Percentiles rank a stretch among this genome's conserved stretches.
Evolutionary conservation across 2,888 invertebrate genomes (phyloP).

Genomic region (Terebella lapidaria): DNA sequence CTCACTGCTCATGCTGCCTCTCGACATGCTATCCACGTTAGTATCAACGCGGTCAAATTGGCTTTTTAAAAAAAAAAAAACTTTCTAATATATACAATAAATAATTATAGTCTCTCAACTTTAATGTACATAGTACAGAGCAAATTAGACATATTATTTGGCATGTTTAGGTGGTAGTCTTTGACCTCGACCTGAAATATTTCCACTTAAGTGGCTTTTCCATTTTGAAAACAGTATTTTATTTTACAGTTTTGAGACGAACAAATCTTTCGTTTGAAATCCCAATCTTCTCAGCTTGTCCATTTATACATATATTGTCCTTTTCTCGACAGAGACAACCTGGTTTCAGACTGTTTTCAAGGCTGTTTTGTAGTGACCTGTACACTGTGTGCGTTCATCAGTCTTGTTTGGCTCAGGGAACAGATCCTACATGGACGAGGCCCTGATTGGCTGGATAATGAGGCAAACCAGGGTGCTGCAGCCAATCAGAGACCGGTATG

Average conservation of each 20-base stretch:
- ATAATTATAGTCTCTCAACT: background rate
- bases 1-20: slow-evolving; percentile 71
- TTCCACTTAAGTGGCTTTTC: too few species aligned
- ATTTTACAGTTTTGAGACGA: background rate
- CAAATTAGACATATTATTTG: too few species aligned
- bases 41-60: too few species aligned
- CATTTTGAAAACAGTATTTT: background rate
- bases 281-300: too few species aligned
- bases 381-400: slow-evolving; percentile 92
- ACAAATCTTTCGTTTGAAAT: background rate
- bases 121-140: background rate
- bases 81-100: background rate
- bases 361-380: slow-evolving; percentile 96
- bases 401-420: slow-evolving; percentile 93
- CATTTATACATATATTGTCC: too few species aligned
- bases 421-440: slow-evolving; percentile 97
- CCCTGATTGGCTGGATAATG: slow-evolving; percentile 84
- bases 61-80: too few species aligned
- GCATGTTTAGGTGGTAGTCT: too few species aligned
- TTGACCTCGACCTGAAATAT: too few species aligned
- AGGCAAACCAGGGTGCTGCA: slow-evolving; percentile 18
- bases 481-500: slow-evolving; percentile 31
- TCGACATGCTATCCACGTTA: slow-evolving; percentile 82
- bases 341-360: slow-evolving; percentile 88
- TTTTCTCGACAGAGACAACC: slow-evolving; percentile 77